Conservation (phyloP, 2,797 vertebrate genomes). For the Iguana delicatissima region DNA sequence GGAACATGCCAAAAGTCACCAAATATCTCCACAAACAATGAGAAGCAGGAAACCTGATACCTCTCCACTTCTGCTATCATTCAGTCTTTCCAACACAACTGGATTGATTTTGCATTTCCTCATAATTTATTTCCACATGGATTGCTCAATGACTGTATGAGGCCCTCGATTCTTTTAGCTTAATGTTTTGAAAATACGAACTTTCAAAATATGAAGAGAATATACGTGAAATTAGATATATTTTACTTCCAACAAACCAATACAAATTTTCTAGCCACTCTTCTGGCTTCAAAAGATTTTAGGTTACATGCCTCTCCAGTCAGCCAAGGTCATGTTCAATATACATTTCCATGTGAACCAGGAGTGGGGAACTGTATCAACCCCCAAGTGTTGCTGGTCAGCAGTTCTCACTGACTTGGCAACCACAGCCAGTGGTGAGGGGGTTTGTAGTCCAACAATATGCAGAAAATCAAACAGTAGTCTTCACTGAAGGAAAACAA, state of each 20-base stretch:
- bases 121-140: background rate
- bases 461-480: background rate
- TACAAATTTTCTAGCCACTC: background rate
- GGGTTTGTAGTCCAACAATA: too few species aligned
- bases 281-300: background rate
- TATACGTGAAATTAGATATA: background rate
- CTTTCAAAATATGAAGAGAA: background rate
- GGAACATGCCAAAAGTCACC: background rate
- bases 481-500: too few species aligned
- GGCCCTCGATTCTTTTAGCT: background rate
- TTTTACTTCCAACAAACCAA: background rate
- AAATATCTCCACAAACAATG: background rate
- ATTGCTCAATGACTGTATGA: background rate
- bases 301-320: background rate
- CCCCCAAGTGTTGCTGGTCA: background rate
- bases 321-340: background rate
- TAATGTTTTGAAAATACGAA: background rate
- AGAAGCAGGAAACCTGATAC: background rate
- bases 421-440: background rate
- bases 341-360: background rate
- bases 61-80: background rate
- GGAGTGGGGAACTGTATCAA: background rate
- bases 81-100: background rate
- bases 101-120: background rate
- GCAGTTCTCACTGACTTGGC: background rate